These are phyloP conservation scores for Caenorhabditis briggsae DNA, from an alignment of 1,140 invertebrate species.

Conservation along the genomic window DNA sequence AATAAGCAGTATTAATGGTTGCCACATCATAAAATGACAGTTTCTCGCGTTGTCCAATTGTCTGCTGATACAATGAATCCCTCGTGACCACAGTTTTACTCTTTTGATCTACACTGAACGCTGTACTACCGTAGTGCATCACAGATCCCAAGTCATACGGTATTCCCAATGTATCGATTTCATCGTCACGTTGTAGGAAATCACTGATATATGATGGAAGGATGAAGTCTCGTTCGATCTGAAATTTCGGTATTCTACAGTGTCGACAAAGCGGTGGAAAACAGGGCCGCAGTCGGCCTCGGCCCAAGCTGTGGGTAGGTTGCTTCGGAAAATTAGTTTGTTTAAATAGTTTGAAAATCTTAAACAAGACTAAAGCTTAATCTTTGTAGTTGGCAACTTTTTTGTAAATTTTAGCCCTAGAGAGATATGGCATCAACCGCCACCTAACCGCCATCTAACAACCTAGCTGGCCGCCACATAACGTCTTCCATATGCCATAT, in stretches of 20 bases:
- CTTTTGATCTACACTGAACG: slow-evolving; percentile 72
- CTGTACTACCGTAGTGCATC: slow-evolving; percentile 80
- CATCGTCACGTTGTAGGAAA: slow-evolving; percentile 70
- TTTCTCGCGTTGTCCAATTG: slow-evolving; percentile 75
- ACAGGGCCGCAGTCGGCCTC: no score
- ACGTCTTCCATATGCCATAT: no score
- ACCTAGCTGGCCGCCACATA: no score
- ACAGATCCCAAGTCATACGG: slow-evolving; percentile 77
- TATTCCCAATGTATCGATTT: slow-evolving; percentile 56
- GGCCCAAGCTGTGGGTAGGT: no score
- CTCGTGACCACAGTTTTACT: slow-evolving; percentile 72
- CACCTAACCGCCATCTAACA: no score
- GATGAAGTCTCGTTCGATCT: slow-evolving; percentile 78
- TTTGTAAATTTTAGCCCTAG: no score
- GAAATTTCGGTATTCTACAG: background rate
- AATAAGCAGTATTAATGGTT: slow-evolving; percentile 76
- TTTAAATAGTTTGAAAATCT: no score
- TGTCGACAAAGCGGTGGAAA: no score
- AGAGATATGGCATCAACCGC: no score
- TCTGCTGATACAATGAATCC: slow-evolving; percentile 71
- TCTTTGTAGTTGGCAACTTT: no score
- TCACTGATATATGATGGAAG: slow-evolving; percentile 73
- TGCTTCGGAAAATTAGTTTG: no score
- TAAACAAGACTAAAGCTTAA: no score
- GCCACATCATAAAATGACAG: slow-evolving; percentile 74